Conservation (phyloP, 1,140 invertebrate species). For the Antheraea pernyi region DNA sequence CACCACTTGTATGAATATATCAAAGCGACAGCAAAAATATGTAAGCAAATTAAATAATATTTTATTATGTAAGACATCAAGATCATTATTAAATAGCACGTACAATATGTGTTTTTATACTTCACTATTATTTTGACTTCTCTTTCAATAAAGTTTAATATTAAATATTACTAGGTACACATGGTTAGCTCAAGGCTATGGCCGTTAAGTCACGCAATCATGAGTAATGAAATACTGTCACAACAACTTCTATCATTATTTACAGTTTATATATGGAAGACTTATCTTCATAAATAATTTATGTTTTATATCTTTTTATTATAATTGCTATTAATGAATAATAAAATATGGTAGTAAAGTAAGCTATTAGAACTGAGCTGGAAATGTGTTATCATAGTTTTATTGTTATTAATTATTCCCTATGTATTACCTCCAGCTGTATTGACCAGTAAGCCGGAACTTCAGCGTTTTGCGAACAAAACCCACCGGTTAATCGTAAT, state of each 20-base stretch:
- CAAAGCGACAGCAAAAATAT: no score
- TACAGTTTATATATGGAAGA: background rate
- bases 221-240: conserved; percentile 2
- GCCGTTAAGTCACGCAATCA: background rate
- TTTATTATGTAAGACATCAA: background rate
- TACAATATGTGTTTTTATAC: background rate
- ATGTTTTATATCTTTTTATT: conserved; percentile 2
- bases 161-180: background rate
- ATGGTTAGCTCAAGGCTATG: background rate
- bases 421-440: no score
- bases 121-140: background rate
- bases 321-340: background rate
- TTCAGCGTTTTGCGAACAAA: no score
- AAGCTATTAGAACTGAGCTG: background rate
- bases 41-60: background rate
- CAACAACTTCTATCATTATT: conserved; percentile 3
- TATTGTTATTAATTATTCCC: conserved; percentile 1
- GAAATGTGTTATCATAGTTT: conserved; percentile 1
- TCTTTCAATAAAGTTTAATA: background rate
- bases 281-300: conserved; percentile 4
- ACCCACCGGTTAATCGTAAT: no score
- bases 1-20: no score
- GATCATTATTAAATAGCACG: background rate
- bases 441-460: no score
- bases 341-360: background rate